A percentile compares a stretch with the other conserved stretches of the same genome.
Evolutionary conservation across 2,888 invertebrate genomes (phyloP).

Genomic region (Digitonthophagus gazella): DNA sequence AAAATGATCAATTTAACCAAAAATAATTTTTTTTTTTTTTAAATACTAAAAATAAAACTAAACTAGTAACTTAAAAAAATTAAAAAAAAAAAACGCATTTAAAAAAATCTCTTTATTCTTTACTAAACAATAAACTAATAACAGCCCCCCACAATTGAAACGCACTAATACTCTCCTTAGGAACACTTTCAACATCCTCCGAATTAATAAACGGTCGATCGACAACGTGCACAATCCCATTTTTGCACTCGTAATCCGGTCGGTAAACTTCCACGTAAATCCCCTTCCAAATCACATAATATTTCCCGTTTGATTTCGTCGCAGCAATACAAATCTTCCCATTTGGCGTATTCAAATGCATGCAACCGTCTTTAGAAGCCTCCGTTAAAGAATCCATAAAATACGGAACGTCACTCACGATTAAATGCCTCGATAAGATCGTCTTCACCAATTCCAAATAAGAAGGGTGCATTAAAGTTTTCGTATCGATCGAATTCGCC

Average conservation of each 20-base stretch:
- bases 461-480: slow-evolving; percentile 63
- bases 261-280: slow-evolving; percentile 76
- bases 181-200: slow-evolving; percentile 54
- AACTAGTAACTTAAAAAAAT: no score
- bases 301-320: slow-evolving; percentile 12
- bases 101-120: no score
- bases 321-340: slow-evolving; percentile 22
- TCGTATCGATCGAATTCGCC: slow-evolving; percentile 29
- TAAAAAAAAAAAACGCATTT: no score
- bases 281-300: slow-evolving; percentile 74
- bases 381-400: slow-evolving; percentile 73
- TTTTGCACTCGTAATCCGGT: slow-evolving; percentile 89
- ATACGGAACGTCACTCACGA: slow-evolving; percentile 70
- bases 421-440: slow-evolving; percentile 82
- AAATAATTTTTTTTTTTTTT: no score
- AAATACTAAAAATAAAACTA: no score
- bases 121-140: no score
- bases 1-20: no score
- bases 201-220: slow-evolving; percentile 79
- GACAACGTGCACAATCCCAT: slow-evolving; percentile 91
- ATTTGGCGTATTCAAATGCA: slow-evolving; percentile 27
- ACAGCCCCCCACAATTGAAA: slow-evolving; percentile 22
- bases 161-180: slow-evolving; percentile 10
- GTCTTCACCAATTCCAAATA: slow-evolving; percentile 68
- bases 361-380: slow-evolving; percentile 50